Conservation (phyloP, 2,797 vertebrate genomes). For the Buceros bicornis region DNA sequence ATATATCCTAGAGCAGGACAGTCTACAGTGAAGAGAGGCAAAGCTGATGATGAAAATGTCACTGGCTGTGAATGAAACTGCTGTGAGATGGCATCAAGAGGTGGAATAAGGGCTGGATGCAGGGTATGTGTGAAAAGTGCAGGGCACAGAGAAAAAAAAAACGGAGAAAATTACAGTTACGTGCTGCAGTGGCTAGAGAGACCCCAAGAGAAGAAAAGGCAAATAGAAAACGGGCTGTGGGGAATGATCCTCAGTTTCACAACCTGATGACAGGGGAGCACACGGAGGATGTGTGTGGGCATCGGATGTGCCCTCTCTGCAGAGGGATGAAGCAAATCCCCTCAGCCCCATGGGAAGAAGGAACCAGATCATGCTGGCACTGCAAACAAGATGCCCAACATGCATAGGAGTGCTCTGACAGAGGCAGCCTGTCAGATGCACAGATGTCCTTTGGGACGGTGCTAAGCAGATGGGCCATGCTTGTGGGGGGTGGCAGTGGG, state of each 20-base stretch:
- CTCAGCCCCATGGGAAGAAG: not conserved
- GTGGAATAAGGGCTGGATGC: not conserved
- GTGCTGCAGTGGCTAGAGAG: not conserved
- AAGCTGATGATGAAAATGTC: not conserved
- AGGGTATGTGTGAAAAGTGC: not conserved
- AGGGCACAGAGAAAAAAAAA: not conserved
- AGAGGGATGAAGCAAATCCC: not conserved
- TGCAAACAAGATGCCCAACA: not conserved
- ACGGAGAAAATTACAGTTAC: not conserved
- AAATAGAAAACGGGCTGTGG: not conserved
- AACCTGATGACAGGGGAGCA: not conserved
- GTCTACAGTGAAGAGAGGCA: not conserved
- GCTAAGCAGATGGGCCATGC: not conserved
- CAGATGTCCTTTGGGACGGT: not conserved
- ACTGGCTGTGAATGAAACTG: not conserved
- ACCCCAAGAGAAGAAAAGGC: not conserved
- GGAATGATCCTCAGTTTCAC: not conserved
- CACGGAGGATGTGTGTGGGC: not conserved
- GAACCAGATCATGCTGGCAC: not conserved
- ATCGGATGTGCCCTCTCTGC: not conserved
- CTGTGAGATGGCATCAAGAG: not conserved
- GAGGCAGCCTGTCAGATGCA: not conserved
- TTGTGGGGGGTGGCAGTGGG: rapidly evolving
- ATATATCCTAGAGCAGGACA: not conserved
- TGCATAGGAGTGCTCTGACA: rapidly evolving